These are phyloP conservation scores for Podocnemis expansa DNA, from an alignment of 2,113 vertebrate species.

Conservation along the genomic window DNA sequence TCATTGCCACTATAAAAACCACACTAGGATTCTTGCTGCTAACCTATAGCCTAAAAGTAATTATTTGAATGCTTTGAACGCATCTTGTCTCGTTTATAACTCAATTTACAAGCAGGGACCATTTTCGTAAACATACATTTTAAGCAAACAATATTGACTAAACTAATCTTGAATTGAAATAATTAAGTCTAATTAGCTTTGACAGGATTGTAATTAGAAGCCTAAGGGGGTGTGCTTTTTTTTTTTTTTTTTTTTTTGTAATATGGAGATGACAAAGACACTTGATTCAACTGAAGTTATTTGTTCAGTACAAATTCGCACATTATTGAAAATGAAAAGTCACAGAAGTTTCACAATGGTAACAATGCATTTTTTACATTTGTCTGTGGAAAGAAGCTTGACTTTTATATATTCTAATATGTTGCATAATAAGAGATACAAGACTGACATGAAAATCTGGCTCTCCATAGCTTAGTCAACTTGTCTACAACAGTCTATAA, in stretches of 20 bases:
- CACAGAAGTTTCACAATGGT: neutral
- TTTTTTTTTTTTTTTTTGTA: too few relatives aligned
- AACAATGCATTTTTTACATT: neutral
- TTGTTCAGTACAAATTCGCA: accelerated
- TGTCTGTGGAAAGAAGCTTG: neutral
- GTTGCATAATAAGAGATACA: neutral
- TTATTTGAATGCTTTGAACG: neutral
- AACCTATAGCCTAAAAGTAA: neutral
- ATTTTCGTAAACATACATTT: conserved; percentile 5
- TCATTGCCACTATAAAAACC: neutral
- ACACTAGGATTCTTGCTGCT: neutral
- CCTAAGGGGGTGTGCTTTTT: too few relatives aligned
- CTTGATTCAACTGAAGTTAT: neutral
- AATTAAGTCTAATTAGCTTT: neutral
- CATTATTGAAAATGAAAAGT: neutral
- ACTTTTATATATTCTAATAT: neutral
- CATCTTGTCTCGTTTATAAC: neutral
- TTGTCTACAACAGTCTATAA: too few relatives aligned
- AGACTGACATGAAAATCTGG: neutral
- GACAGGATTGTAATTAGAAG: neutral
- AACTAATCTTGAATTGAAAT: neutral
- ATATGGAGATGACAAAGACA: neutral
- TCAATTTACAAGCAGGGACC: neutral
- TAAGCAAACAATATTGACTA: neutral
- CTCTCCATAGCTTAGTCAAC: too few relatives aligned